These are phyloP conservation scores for Aspidapion aeneum DNA, from an alignment of 2,888 invertebrate species.

Conservation along the genomic window DNA sequence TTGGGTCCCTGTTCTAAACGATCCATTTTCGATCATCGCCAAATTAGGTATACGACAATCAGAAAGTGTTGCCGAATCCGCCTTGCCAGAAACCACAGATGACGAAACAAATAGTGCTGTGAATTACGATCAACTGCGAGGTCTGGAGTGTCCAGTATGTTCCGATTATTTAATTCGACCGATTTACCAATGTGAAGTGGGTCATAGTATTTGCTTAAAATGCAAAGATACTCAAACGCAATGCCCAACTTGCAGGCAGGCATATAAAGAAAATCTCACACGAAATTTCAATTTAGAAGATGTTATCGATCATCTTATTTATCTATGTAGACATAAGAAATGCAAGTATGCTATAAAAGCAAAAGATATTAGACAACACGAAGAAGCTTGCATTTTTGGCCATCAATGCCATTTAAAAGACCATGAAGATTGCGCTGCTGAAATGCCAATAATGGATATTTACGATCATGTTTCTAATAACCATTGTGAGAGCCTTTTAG, in stretches of 20 bases:
- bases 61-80: not conserved
- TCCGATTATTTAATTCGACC: slow-evolving; percentile 42
- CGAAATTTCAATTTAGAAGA: slow-evolving; percentile 41
- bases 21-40: slow-evolving; percentile 31
- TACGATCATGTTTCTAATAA: slow-evolving; percentile 55
- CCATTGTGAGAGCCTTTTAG: slow-evolving; percentile 38
- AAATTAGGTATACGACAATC: slow-evolving; percentile 24
- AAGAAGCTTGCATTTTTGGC: slow-evolving; percentile 28
- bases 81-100: not conserved
- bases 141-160: slow-evolving; percentile 42
- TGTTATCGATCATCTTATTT: slow-evolving; percentile 34
- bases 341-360: slow-evolving; percentile 33
- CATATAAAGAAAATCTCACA: slow-evolving; percentile 29
- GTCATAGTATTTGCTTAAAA: slow-evolving; percentile 39
- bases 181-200: slow-evolving; percentile 38
- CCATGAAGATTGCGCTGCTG: slow-evolving; percentile 23
- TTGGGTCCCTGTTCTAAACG: slow-evolving; percentile 27
- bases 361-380: slow-evolving; percentile 30
- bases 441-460: slow-evolving; percentile 20
- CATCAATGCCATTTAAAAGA: slow-evolving; percentile 31
- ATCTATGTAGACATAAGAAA: slow-evolving; percentile 37
- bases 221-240: slow-evolving; percentile 33
- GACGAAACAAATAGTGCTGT: not conserved
- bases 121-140: slow-evolving; percentile 11
- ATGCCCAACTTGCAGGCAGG: slow-evolving; percentile 39